phyloP scores from a whole-genome alignment of 2,888 invertebrate species.

The Chymomyza fuscimana region DNA sequence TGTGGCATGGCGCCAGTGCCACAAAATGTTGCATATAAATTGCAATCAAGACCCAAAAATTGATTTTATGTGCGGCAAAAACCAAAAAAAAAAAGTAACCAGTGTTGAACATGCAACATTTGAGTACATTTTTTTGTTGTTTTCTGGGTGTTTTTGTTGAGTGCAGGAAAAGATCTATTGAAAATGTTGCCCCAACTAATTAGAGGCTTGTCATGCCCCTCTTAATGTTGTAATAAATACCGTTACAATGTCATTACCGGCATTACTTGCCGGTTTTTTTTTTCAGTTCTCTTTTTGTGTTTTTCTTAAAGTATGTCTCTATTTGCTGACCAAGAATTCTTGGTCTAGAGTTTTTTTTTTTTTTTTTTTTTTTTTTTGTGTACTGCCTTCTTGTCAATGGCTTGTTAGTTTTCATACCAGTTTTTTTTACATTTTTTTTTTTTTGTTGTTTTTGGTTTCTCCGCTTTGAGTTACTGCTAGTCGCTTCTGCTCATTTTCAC shows the following conservation, averaged over 20 bases:
- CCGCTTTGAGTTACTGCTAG: background rate
- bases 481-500: background rate
- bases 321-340: slow-evolving; percentile 23
- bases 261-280: slow-evolving; percentile 63
- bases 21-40: slow-evolving; percentile 25
- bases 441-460: background rate
- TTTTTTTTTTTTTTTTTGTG: background rate
- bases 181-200: slow-evolving; percentile 66
- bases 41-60: slow-evolving; percentile 33
- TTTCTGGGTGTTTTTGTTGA: background rate
- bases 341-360: background rate
- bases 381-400: slow-evolving; percentile 57
- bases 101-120: slow-evolving; percentile 9
- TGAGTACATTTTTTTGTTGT: background rate
- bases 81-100: slow-evolving; percentile 8
- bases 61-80: slow-evolving; percentile 53
- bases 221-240: slow-evolving; percentile 74
- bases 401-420: slow-evolving; percentile 68
- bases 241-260: slow-evolving; percentile 74
- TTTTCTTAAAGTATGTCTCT: background rate
- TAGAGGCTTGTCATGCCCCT: slow-evolving; percentile 69
- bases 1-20: background rate
- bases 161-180: background rate
- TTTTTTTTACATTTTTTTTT: background rate
- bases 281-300: slow-evolving; percentile 9